Percentiles rank a stretch among this genome's conserved stretches.
Evolutionary conservation across 1,140 invertebrate genomes (phyloP).

Genomic region (Bombus soroeensis): DNA sequence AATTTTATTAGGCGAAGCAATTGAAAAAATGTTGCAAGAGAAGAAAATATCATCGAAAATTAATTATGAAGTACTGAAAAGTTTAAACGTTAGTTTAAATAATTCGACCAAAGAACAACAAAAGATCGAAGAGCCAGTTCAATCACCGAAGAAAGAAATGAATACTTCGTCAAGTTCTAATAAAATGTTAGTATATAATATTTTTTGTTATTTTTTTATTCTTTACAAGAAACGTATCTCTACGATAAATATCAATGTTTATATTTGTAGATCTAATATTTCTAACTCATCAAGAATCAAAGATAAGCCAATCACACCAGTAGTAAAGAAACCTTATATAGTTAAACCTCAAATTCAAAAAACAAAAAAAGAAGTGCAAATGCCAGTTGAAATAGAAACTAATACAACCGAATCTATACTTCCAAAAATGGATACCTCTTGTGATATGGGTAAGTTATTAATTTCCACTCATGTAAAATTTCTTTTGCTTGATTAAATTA

Average conservation of each 20-base stretch:
- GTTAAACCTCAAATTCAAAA: conserved; percentile 29
- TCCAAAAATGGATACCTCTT: conserved; percentile 26
- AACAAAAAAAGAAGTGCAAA: conserved; percentile 33
- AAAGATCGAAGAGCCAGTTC: conserved; percentile 52
- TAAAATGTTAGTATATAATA: conserved; percentile 61
- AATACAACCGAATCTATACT: conserved; percentile 3
- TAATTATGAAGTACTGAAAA: conserved; percentile 98
- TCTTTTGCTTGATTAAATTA: neutral
- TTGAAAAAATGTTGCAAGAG: conserved; percentile 97
- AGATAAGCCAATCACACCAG: conserved; percentile 12
- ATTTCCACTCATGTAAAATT: conserved; percentile 18
- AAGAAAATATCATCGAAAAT: conserved; percentile 98
- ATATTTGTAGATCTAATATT: conserved; percentile 7
- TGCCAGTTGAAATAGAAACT: conserved; percentile 20
- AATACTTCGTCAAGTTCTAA: conserved; percentile 33
- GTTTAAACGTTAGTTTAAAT: conserved; percentile 86
- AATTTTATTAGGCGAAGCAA: conserved; percentile 88
- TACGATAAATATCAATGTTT: neutral
- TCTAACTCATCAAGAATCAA: conserved; percentile 4
- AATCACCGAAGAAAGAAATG: neutral
- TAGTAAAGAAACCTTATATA: conserved; percentile 47
- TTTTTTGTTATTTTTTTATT: neutral
- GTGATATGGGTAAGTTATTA: conserved; percentile 50
- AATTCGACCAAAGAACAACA: conserved; percentile 64
- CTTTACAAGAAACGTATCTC: neutral